Base-by-base conservation (phyloP, 2,113 vertebrate species). In the Choloepus hoffmanni region DNA sequence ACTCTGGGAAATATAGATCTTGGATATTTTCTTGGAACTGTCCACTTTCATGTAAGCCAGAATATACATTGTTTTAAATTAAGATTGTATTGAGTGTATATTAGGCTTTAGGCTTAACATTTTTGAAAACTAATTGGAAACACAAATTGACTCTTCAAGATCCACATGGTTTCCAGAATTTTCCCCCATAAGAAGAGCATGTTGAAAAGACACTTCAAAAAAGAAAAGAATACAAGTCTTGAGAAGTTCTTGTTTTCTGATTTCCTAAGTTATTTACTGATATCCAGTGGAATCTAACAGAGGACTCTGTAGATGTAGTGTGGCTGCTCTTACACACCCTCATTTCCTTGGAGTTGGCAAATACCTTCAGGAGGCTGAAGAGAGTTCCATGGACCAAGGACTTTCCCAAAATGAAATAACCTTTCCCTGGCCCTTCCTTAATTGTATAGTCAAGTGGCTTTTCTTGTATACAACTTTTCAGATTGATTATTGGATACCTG, bases 41-140 rank as follows among this genome's bases (percentile, higher is more conserved):
- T 77, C 65, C n/a, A 76, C 45, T 92, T 90, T 21, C 28, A 15
- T n/a, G 50, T 92, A 89, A 96, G 73, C 85, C 73, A 97, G 43
- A 85, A 94, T 92, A 58, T 70, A 48, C 26, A 90, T 16, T 3
- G 76, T 95, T 87, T 85, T 85, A 45, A 45, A 74, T 92, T 77
- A 96, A 73, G 87, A 83, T 2, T 88, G 30, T 48, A 76, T 86
- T 89, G 78, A 90, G 77, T 65, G 48, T 79, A 90, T 26, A 85
- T 87, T 78, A 77, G 48, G 33, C 55, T 89, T 74, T 85, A 90
- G 93, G 72, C 68, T n/a, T 65, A 97, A 95, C 65, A 73, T 58
- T 92, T 81, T 68, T 70, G 26, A 96, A 96, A 86, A 95, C 93
- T 97, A 95, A 97, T 76, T 97, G 82, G 92, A 91, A 97, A 96